These are phyloP conservation scores for Lordiphosa mommai DNA, from an alignment of 1,140 invertebrate species.

Conservation along the genomic window DNA sequence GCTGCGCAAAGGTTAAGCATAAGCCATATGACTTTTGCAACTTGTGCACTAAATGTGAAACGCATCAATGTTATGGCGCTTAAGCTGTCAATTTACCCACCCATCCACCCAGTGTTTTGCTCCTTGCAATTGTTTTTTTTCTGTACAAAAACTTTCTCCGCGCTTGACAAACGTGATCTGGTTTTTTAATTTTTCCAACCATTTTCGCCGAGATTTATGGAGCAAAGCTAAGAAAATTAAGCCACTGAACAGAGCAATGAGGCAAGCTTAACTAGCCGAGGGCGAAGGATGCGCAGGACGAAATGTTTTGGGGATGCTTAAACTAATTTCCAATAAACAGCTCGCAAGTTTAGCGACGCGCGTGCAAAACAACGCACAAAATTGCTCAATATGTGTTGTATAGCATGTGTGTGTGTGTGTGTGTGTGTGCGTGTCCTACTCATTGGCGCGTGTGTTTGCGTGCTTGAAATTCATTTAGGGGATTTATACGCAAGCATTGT, in stretches of 20 bases:
- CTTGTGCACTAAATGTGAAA: conserved; percentile 21
- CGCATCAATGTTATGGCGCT: conserved; percentile 12
- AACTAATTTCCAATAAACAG: conserved; percentile 72
- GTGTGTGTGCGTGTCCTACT: conserved; percentile 16
- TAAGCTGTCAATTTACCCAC: conserved; percentile 15
- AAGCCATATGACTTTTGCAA: conserved; percentile 36
- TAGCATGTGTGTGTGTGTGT: conserved; percentile 21
- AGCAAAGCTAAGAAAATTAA: conserved; percentile 34
- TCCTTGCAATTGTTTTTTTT: conserved; percentile 41
- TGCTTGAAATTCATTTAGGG: conserved; percentile 75
- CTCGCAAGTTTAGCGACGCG: conserved; percentile 49
- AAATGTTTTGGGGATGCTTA: conserved; percentile 28
- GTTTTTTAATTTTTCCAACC: conserved; percentile 37
- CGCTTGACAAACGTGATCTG: conserved; percentile 49
- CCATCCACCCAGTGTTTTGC: neutral
- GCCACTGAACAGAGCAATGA: conserved; percentile 38
- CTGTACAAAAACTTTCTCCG: conserved; percentile 36
- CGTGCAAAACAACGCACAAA: conserved; percentile 46
- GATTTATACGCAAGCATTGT: conserved; percentile 72
- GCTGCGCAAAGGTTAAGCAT: conserved; percentile 36
- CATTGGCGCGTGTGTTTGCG: conserved; percentile 70
- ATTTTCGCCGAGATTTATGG: conserved; percentile 60
- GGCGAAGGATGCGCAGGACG: conserved; percentile 3
- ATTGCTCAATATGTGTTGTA: conserved; percentile 25
- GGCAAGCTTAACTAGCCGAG: conserved; percentile 32